Percentiles rank a stretch among this genome's conserved stretches.
Conservation (phyloP, 2,888 invertebrate species). For the Mimachlamys varia region DNA sequence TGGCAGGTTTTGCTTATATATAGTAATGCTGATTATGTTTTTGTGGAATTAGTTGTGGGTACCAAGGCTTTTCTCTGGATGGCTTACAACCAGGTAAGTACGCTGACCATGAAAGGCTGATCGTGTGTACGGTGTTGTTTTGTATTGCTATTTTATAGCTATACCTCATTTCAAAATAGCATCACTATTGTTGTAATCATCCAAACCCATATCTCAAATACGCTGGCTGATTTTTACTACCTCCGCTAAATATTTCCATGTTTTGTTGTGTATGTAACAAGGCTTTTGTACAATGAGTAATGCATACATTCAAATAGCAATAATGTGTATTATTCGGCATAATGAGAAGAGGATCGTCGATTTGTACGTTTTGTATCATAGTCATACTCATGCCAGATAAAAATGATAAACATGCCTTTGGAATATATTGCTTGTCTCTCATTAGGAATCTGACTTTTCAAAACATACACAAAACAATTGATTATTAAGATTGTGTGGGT, state of each 20-base stretch:
- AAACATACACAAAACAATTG: constrained; percentile 13
- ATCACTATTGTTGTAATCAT: background rate
- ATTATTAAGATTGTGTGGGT: background rate
- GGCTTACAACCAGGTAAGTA: background rate
- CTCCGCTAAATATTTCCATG: background rate
- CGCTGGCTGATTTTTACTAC: no score
- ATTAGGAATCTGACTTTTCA: background rate
- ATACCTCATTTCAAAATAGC: background rate
- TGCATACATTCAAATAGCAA: background rate
- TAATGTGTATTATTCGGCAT: background rate
- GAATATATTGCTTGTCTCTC: background rate
- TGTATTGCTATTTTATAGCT: background rate
- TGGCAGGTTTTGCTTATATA: background rate
- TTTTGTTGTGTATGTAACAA: background rate
- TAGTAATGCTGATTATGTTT: constrained; percentile 6
- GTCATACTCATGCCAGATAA: background rate
- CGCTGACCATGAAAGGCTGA: background rate
- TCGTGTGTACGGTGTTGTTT: background rate
- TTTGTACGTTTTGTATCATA: background rate
- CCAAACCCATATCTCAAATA: background rate
- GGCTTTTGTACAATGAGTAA: background rate
- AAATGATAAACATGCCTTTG: background rate
- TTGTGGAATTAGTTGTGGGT: constrained; percentile 14
- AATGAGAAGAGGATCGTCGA: background rate
- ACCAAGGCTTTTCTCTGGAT: background rate